phyloP scores from a whole-genome alignment of 2,888 invertebrate species.

The Mesorhabditis sp. region DNA sequence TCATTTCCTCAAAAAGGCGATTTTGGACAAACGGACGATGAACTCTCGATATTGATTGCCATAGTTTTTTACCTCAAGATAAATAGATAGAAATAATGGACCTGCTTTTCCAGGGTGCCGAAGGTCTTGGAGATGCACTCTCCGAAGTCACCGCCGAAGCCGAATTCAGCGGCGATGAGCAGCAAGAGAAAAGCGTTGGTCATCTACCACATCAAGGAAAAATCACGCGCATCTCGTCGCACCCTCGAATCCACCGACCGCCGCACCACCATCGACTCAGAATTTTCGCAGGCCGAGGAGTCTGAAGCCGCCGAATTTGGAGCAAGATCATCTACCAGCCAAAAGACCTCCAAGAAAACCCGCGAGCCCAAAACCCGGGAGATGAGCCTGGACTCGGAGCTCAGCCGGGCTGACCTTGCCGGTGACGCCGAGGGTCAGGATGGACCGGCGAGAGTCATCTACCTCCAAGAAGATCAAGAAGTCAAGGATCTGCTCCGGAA shows the following conservation, averaged over 20 bases:
- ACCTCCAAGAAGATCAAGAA: neutral
- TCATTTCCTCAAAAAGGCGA: too few relatives aligned
- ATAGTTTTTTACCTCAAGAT: too few relatives aligned
- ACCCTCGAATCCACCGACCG: neutral
- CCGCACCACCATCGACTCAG: neutral
- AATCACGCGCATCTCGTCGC: neutral
- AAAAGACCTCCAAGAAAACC: neutral
- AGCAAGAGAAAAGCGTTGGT: neutral
- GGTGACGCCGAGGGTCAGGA: neutral
- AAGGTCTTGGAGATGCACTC: neutral
- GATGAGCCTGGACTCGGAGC: neutral
- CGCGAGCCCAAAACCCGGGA: neutral
- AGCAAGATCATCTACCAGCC: constrained; percentile 2
- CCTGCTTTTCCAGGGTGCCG: too few relatives aligned
- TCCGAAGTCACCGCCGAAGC: neutral
- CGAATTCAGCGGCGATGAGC: neutral
- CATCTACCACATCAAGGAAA: neutral
- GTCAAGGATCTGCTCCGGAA: neutral
- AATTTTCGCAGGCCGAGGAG: constrained; percentile 8
- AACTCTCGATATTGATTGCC: too few relatives aligned
- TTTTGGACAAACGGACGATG: too few relatives aligned
- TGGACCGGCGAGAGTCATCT: neutral
- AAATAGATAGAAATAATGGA: too few relatives aligned
- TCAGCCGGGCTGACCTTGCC: neutral
- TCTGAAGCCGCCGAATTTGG: constrained; percentile 12